Evolutionary conservation across 2,888 invertebrate species (phyloP).

Genomic region (Aphodius sticticus): DNA sequence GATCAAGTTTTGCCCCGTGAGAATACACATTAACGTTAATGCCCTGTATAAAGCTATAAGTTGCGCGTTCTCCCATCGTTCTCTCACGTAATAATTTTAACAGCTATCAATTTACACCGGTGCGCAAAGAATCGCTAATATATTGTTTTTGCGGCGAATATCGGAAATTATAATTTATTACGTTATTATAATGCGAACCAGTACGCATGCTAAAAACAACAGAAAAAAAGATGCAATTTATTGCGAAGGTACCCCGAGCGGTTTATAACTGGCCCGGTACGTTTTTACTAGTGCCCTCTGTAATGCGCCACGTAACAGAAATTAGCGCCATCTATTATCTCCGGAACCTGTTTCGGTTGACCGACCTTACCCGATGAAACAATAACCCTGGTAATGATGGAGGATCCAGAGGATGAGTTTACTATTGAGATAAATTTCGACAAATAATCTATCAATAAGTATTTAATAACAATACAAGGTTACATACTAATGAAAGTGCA

Average conservation of each 20-base stretch:
- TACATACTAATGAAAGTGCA: too few species aligned
- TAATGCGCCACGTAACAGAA: slow-evolving; percentile 27
- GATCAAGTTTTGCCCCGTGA: too few species aligned
- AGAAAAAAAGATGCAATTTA: slow-evolving; percentile 11
- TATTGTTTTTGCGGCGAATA: slow-evolving; percentile 27
- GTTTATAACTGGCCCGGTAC: neutral
- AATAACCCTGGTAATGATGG: too few species aligned
- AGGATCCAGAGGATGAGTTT: too few species aligned
- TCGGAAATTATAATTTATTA: slow-evolving; percentile 25
- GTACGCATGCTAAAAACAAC: slow-evolving; percentile 9
- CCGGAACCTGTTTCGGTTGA: slow-evolving; percentile 28
- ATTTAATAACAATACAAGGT: too few species aligned
- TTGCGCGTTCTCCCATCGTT: slow-evolving; percentile 10
- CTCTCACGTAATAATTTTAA: slow-evolving; percentile 22
- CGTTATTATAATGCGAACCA: slow-evolving; percentile 18
- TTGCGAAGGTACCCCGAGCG: slow-evolving; percentile 14
- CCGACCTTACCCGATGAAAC: neutral
- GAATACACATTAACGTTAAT: too few species aligned
- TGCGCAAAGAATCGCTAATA: slow-evolving; percentile 23
- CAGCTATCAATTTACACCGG: slow-evolving; percentile 29
- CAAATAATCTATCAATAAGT: too few species aligned
- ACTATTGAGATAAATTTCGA: too few species aligned
- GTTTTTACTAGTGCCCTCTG: slow-evolving; percentile 17
- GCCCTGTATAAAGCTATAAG: neutral
- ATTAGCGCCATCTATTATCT: slow-evolving; percentile 33